Evolutionary conservation across 2,113 vertebrate genomes (phyloP).

Genomic region (Malaclemys terrapin): DNA sequence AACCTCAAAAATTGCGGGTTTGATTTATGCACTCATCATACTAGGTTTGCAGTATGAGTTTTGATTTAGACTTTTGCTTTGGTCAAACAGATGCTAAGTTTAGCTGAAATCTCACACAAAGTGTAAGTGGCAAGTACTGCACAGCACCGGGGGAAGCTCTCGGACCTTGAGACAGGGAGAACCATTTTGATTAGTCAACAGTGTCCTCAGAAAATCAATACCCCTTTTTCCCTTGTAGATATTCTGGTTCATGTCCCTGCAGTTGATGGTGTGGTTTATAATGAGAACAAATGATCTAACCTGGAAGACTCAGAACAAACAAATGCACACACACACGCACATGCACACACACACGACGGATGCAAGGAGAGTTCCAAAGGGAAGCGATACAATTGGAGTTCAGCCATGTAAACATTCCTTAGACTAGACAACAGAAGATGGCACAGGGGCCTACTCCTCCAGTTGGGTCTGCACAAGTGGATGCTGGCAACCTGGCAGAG

Average conservation of each 20-base stretch:
- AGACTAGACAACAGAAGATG: not conserved
- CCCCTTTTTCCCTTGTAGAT: not conserved
- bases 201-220: not conserved
- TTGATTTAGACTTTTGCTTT: slow-evolving; percentile 1
- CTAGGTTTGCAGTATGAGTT: not conserved
- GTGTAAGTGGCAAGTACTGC: not conserved
- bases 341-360: not conserved
- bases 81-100: not conserved
- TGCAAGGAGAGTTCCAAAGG: not conserved
- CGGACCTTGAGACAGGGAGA: not conserved
- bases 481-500: not conserved
- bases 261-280: not conserved
- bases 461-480: not conserved
- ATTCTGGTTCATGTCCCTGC: fast-evolving
- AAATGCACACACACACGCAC: not conserved
- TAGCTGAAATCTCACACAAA: not conserved
- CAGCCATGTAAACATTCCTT: not conserved
- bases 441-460: not conserved
- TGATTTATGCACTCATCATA: not conserved
- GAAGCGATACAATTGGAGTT: not conserved
- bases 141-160: not conserved
- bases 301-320: not conserved
- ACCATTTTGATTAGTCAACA: not conserved
- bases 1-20: not conserved
- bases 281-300: fast-evolving